These are phyloP conservation scores for Callimorpha dominula DNA, from an alignment of 2,888 invertebrate genomes.

Conservation along the genomic window DNA sequence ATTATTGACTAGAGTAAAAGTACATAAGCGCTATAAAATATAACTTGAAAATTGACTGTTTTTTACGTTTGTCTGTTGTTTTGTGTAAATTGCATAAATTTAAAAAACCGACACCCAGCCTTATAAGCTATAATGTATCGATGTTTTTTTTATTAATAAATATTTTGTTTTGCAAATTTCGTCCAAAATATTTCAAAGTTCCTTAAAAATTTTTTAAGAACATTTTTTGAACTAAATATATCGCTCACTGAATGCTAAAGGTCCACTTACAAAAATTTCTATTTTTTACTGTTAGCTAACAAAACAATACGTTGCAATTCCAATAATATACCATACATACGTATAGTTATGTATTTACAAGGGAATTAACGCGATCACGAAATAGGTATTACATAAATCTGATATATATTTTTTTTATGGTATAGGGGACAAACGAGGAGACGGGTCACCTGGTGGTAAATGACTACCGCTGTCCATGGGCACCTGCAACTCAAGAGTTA, in stretches of 20 bases:
- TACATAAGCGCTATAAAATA: not conserved
- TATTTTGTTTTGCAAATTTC: constrained; percentile 5
- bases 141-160: not conserved
- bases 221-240: not conserved
- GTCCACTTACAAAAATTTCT: not conserved
- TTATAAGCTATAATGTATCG: not conserved
- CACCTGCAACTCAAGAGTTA: no score
- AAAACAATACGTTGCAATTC: no score
- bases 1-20: not conserved
- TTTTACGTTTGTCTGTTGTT: not conserved
- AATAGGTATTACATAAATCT: no score
- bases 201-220: not conserved
- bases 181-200: constrained; percentile 19
- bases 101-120: no score
- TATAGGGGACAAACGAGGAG: no score
- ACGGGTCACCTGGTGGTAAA: no score
- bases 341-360: no score
- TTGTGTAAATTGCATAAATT: not conserved
- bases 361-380: no score
- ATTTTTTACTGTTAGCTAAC: no score
- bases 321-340: no score
- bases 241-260: not conserved
- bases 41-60: not conserved
- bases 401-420: no score
- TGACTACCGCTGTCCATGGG: no score